A percentile compares a stretch with the other conserved stretches of the same genome.
phyloP scores from a whole-genome alignment of 2,888 invertebrate species.

The Limenitis camilla region DNA sequence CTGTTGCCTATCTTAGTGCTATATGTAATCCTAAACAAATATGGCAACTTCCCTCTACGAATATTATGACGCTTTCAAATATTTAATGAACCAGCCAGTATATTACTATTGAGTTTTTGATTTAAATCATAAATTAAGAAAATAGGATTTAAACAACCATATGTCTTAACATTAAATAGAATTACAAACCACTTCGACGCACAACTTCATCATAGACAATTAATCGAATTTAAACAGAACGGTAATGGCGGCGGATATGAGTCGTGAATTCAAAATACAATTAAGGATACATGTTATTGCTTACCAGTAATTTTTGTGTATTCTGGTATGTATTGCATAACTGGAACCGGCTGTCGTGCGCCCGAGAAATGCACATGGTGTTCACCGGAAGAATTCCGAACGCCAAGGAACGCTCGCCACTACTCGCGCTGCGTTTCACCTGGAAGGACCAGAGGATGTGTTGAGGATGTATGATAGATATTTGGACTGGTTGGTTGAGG shows the following conservation, averaged over 20 bases:
- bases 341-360: constrained; percentile 39
- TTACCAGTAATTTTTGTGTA: constrained; percentile 40
- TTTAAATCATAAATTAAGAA: too few species aligned
- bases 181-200: neutral
- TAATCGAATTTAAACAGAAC: too few species aligned
- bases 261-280: neutral
- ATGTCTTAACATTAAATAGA: neutral
- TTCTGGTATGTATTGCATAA: constrained; percentile 51
- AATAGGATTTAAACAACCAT: too few species aligned
- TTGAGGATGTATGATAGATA: neutral
- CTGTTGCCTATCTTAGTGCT: constrained; percentile 30
- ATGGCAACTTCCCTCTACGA: constrained; percentile 43
- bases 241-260: neutral
- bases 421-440: constrained; percentile 23
- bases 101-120: too few species aligned
- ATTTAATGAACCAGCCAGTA: too few species aligned
- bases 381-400: constrained; percentile 34
- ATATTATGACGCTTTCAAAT: constrained; percentile 4
- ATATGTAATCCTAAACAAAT: constrained; percentile 49
- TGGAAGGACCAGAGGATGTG: constrained; percentile 30
- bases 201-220: neutral
- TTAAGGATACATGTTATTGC: constrained; percentile 16
- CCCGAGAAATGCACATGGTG: constrained; percentile 41
- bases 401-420: constrained; percentile 26
- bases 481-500: constrained; percentile 6